A percentile compares a stretch with the other conserved stretches of the same genome.
Conservation (phyloP, 2,888 invertebrate genomes). For the Sepioteuthis lessoniana region DNA sequence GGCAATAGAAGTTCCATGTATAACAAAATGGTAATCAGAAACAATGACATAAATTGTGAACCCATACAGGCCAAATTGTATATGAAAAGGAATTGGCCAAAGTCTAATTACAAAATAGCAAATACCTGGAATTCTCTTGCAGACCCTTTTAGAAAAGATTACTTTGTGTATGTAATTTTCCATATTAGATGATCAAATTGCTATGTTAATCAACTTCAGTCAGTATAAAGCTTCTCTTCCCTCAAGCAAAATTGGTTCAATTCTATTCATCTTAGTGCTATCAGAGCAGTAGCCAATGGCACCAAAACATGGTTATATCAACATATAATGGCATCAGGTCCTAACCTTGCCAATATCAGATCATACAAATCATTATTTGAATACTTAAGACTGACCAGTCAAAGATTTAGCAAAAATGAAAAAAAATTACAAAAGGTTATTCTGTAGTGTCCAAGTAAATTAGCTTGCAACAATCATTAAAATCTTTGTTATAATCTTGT, state of each 20-base stretch:
- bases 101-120: conserved; percentile 33
- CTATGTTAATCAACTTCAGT: conserved; percentile 33
- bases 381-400: not conserved
- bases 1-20: not conserved
- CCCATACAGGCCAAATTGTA: not conserved
- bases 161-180: conserved; percentile 6
- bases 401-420: not conserved
- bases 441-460: not conserved
- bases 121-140: not conserved
- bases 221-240: not conserved
- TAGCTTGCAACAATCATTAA: not conserved
- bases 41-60: not conserved
- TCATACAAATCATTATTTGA: not conserved
- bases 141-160: conserved; percentile 33
- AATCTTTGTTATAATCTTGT: not conserved
- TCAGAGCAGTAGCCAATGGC: conserved; percentile 18
- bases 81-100: conserved; percentile 14
- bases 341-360: not conserved
- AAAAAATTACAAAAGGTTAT: not conserved
- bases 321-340: conserved; percentile 10
- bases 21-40: conserved; percentile 17
- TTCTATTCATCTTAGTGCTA: not conserved
- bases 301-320: not conserved
- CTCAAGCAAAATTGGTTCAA: not conserved
- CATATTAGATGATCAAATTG: conserved; percentile 33